Evolutionary conservation across 2,888 invertebrate genomes (phyloP).

Genomic region (Tuta absoluta): DNA sequence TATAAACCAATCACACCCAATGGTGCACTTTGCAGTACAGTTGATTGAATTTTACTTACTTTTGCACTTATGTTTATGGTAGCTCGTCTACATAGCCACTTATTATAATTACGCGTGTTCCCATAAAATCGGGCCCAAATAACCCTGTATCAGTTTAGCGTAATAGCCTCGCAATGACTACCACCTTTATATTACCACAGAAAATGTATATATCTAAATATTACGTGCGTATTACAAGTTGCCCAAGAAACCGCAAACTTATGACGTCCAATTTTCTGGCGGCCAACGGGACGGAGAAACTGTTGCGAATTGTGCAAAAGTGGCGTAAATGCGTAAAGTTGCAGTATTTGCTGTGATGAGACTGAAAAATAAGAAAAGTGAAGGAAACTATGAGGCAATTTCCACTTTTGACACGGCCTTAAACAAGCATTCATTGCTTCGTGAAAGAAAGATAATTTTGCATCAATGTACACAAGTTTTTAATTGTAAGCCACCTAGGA

Average conservation of each 20-base stretch:
- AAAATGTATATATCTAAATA: too few species aligned
- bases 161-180: slow-evolving; percentile 28
- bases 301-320: slow-evolving; percentile 19
- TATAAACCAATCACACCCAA: too few species aligned
- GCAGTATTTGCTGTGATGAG: neutral
- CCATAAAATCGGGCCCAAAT: slow-evolving; percentile 24
- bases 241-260: slow-evolving; percentile 26
- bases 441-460: neutral
- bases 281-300: neutral
- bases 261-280: slow-evolving; percentile 22
- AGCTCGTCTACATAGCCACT: neutral
- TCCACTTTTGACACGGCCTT: too few species aligned
- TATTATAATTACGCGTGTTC: slow-evolving; percentile 28
- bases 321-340: slow-evolving; percentile 2
- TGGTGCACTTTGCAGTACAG: too few species aligned
- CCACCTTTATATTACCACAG: slow-evolving; percentile 29
- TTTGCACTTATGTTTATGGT: neutral
- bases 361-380: neutral
- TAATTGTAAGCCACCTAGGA: neutral
- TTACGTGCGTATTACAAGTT: slow-evolving; percentile 28
- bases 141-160: slow-evolving; percentile 23
- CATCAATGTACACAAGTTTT: neutral
- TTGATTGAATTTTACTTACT: too few species aligned
- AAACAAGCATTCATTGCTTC: neutral
- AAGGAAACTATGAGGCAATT: too few species aligned